A percentile compares a stretch with the other conserved stretches of the same genome.
These are phyloP conservation scores for Megaustenia siamemsis DNA, from an alignment of 2,888 invertebrate genomes.

Conservation along the genomic window DNA sequence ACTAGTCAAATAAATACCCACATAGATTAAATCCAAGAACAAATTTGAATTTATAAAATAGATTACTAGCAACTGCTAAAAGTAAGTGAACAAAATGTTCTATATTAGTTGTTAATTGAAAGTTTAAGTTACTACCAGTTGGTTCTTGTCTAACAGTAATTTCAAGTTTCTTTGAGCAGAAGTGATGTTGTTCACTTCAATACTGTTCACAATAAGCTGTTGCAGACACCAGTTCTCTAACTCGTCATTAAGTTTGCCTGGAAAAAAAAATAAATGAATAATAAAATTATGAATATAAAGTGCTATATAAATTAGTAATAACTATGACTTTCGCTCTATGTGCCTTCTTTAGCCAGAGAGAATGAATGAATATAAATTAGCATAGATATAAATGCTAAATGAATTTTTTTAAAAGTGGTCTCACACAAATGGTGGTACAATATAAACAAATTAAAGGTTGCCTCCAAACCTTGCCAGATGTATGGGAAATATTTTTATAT, in stretches of 20 bases:
- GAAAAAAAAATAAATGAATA: neutral
- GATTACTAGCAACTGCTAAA: neutral
- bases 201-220: conserved; percentile 30
- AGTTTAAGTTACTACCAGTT: neutral
- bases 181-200: neutral
- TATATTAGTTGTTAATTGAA: neutral
- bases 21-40: neutral
- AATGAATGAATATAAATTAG: too few relatives aligned
- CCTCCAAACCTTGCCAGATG: too few relatives aligned
- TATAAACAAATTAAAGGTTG: too few relatives aligned
- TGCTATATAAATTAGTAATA: neutral
- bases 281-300: neutral
- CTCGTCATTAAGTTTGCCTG: conserved; percentile 11
- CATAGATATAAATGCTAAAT: too few relatives aligned
- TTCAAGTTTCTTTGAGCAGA: conserved; percentile 27
- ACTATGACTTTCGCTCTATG: too few relatives aligned
- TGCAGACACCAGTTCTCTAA: conserved; percentile 41
- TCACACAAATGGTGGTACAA: too few relatives aligned
- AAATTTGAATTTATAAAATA: neutral
- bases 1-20: neutral
- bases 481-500: too few relatives aligned
- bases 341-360: too few relatives aligned
- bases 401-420: too few relatives aligned
- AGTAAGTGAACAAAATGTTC: neutral
- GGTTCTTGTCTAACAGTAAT: neutral